phyloP scores from a whole-genome alignment of 1,140 invertebrate species.

The Atta texana region DNA sequence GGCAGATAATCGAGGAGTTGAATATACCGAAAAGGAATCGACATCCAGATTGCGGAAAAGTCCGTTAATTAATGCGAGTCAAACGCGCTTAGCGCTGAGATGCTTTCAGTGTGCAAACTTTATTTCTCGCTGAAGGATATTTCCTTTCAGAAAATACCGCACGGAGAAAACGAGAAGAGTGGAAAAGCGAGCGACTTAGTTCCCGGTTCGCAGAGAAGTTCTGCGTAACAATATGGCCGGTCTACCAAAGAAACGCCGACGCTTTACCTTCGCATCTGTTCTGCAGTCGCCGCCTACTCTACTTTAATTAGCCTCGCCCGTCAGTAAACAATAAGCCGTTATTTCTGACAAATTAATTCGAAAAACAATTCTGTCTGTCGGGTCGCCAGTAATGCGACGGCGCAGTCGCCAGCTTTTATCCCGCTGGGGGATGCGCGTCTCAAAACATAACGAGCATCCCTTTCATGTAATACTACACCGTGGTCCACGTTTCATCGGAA shows the following conservation, averaged over 20 bases:
- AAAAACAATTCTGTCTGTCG: conserved; percentile 67
- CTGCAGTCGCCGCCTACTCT: not conserved
- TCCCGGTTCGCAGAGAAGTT: conserved; percentile 50
- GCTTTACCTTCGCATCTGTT: conserved; percentile 6
- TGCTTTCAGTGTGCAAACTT: conserved; percentile 52
- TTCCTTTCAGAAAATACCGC: conserved; percentile 38
- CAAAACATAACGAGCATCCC: conserved; percentile 72
- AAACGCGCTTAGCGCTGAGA: conserved; percentile 45
- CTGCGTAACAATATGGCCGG: conserved; percentile 62
- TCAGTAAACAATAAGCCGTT: conserved; percentile 74
- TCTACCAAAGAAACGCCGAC: conserved; percentile 60
- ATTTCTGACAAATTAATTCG: conserved; percentile 77
- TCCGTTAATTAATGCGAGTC: conserved; percentile 58
- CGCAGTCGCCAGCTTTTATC: conserved; percentile 62
- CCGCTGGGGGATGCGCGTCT: conserved; percentile 40
- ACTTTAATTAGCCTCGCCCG: conserved; percentile 74
- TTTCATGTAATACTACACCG: conserved; percentile 63
- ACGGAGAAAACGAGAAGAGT: conserved; percentile 35
- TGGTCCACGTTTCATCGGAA: conserved; percentile 36
- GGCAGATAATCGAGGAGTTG: conserved; percentile 36
- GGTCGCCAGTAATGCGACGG: not conserved
- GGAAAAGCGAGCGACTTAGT: conserved; percentile 37
- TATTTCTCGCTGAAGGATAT: conserved; percentile 49
- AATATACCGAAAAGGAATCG: conserved; percentile 47
- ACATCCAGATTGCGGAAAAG: conserved; percentile 40